Percentiles rank a stretch among this genome's conserved stretches.
phyloP scores from a whole-genome alignment of 2,113 vertebrate genomes.

The Hucho hucho region DNA sequence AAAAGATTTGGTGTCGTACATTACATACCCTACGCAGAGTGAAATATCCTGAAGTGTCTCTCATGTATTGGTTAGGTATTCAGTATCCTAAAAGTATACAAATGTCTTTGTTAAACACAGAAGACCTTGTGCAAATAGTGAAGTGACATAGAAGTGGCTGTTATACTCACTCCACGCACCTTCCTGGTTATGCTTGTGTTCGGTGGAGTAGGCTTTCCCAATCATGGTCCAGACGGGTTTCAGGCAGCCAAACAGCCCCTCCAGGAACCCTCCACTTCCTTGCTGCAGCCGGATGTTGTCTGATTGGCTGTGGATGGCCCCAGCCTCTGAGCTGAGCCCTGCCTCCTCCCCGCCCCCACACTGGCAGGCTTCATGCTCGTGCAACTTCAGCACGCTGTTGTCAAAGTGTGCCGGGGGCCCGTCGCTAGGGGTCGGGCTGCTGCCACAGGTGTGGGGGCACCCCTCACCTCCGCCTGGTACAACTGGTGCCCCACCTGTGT shows the following conservation, averaged over 20 bases:
- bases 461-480: slow-evolving; percentile 41
- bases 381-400: slow-evolving; percentile 89
- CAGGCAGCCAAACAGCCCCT: slow-evolving; percentile 91
- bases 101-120: background rate
- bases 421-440: slow-evolving; percentile 82
- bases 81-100: no score
- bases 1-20: background rate
- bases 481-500: slow-evolving; percentile 69
- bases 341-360: slow-evolving; percentile 64
- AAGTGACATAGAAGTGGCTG: background rate
- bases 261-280: slow-evolving; percentile 87
- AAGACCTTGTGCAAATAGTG: background rate
- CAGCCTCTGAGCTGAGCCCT: slow-evolving; percentile 69
- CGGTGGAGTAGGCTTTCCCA: slow-evolving; percentile 93
- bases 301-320: slow-evolving; percentile 67
- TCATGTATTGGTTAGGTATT: no score
- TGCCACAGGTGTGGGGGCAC: slow-evolving; percentile 40
- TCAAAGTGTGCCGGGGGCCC: slow-evolving; percentile 83
- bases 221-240: slow-evolving; percentile 96
- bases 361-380: slow-evolving; percentile 81
- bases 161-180: slow-evolving; percentile 69
- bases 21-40: no score
- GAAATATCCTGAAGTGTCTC: no score
- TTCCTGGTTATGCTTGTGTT: slow-evolving; percentile 90
- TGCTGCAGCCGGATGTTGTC: slow-evolving; percentile 81